phyloP scores from a whole-genome alignment of 2,888 invertebrate species.

The Candidula unifasciata region DNA sequence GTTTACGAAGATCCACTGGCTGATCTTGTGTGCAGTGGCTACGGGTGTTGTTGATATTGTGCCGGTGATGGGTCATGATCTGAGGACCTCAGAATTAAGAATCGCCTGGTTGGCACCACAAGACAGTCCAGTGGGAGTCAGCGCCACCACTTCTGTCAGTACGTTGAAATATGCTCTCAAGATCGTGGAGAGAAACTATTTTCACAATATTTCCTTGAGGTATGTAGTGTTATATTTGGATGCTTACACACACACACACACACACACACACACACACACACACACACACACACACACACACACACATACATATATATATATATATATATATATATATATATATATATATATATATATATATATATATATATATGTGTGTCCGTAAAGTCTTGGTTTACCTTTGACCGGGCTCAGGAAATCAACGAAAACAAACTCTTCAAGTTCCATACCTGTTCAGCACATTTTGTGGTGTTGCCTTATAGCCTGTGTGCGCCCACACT shows the following conservation, averaged over 20 bases:
- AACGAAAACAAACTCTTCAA: too few relatives aligned
- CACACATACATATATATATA: too few relatives aligned
- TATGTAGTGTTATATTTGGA: not conserved
- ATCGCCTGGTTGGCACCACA: conserved; percentile 50
- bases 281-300: too few relatives aligned
- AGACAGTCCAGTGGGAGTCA: conserved; percentile 5
- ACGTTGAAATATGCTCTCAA: conserved; percentile 35
- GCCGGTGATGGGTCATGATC: not conserved
- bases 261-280: too few relatives aligned
- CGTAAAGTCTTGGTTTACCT: too few relatives aligned
- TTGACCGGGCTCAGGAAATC: too few relatives aligned
- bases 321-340: not conserved
- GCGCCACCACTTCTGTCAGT: conserved; percentile 36
- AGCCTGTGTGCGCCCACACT: too few relatives aligned
- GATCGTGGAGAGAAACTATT: not conserved
- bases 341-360: conserved; percentile 26
- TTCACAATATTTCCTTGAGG: conserved; percentile 6
- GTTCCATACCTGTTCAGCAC: too few relatives aligned
- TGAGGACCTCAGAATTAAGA: conserved; percentile 7
- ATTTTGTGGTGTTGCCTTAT: too few relatives aligned
- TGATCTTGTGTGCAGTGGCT: not conserved
- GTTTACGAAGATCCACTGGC: not conserved
- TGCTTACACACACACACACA: too few relatives aligned
- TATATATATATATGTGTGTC: not conserved
- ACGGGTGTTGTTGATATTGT: not conserved